phyloP scores from a whole-genome alignment of 2,888 invertebrate species.

The Pseudococcus jackbeardsleyi region DNA sequence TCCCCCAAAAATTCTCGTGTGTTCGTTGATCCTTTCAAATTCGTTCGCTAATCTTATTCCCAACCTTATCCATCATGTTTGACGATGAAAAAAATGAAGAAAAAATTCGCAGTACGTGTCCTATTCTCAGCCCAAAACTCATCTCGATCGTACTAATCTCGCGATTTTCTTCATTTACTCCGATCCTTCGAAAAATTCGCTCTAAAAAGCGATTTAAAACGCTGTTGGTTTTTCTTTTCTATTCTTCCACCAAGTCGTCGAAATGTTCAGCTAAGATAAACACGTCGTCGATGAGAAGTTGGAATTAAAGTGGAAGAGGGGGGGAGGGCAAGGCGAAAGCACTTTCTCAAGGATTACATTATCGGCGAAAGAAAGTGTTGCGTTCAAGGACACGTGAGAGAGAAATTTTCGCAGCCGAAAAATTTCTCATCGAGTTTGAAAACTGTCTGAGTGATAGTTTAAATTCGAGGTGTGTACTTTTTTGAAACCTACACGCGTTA shows the following conservation, averaged over 20 bases:
- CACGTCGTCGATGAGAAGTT: not conserved
- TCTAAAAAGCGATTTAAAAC: not conserved
- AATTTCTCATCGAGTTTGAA: not conserved
- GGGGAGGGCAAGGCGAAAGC: not conserved
- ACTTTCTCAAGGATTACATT: constrained; percentile 9
- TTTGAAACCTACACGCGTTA: not conserved
- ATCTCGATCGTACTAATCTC: not conserved
- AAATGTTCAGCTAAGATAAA: not conserved
- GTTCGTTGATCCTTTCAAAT: too few relatives aligned
- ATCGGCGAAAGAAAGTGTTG: not conserved
- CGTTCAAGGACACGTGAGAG: not conserved
- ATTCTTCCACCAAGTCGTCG: not conserved
- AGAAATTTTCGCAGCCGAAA: not conserved
- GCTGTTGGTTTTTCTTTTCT: not conserved
- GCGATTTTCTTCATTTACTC: not conserved
- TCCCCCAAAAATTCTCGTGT: too few relatives aligned
- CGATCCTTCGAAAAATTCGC: not conserved
- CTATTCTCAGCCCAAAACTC: not conserved
- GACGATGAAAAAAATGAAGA: too few relatives aligned
- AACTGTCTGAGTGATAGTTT: not conserved
- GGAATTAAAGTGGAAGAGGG: not conserved
- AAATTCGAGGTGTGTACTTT: not conserved
- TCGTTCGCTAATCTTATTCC: not conserved
- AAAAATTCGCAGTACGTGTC: not conserved
- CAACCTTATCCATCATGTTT: not conserved